These are phyloP conservation scores for Fragum fragum DNA, from an alignment of 2,888 invertebrate species.

Conservation along the genomic window DNA sequence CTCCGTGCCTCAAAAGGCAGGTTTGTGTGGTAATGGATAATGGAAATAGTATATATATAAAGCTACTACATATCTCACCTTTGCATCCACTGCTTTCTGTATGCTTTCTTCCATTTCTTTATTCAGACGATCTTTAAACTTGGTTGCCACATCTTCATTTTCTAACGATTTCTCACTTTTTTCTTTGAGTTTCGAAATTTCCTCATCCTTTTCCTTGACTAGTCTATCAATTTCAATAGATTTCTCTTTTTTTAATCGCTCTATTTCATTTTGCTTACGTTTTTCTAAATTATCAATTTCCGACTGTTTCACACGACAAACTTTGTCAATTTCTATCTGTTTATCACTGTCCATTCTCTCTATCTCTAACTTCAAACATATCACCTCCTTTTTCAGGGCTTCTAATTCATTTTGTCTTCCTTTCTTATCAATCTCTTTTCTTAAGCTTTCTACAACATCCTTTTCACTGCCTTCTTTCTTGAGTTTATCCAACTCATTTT, in stretches of 20 bases:
- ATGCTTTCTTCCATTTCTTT: slow-evolving; percentile 66
- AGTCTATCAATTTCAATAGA: slow-evolving; percentile 53
- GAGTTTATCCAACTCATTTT: slow-evolving; percentile 43
- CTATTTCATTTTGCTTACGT: slow-evolving; percentile 48
- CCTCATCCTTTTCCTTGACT: slow-evolving; percentile 51
- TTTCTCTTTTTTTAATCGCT: slow-evolving; percentile 54
- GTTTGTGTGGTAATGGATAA: no score
- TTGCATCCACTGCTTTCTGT: slow-evolving; percentile 67
- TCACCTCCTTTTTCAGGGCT: slow-evolving; percentile 56
- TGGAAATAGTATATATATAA: no score
- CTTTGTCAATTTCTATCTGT: slow-evolving; percentile 53
- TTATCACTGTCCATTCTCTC: slow-evolving; percentile 56
- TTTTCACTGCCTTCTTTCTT: slow-evolving; percentile 51
- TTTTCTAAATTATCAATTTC: slow-evolving; percentile 56
- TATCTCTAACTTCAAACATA: slow-evolving; percentile 53
- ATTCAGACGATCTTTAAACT: slow-evolving; percentile 59
- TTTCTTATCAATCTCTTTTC: slow-evolving; percentile 57
- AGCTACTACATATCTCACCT: slow-evolving; percentile 56
- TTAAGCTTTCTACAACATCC: slow-evolving; percentile 41
- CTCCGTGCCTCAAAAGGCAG: no score
- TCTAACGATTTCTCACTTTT: slow-evolving; percentile 50
- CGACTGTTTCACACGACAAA: slow-evolving; percentile 47
- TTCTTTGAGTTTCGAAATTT: slow-evolving; percentile 51
- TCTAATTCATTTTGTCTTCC: slow-evolving; percentile 56
- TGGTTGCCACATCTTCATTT: slow-evolving; percentile 49